Evolutionary conservation across 2,888 invertebrate genomes (phyloP).

Genomic region (Hedychridium roseum): DNA sequence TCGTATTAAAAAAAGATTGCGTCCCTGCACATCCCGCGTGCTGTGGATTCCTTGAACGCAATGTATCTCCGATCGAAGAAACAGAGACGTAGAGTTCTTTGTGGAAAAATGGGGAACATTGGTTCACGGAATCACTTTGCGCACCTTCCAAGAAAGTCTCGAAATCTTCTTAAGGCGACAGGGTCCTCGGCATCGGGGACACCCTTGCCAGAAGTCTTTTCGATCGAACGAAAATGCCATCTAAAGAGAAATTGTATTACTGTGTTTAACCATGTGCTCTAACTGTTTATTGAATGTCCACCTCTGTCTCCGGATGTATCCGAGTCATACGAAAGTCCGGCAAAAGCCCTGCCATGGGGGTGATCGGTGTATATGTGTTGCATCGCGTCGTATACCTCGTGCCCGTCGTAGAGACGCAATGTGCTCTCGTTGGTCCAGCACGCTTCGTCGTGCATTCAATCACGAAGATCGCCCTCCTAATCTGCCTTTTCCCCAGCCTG

Average conservation of each 20-base stretch:
- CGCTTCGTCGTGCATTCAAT: constrained; percentile 23
- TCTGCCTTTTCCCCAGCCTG: constrained; percentile 72
- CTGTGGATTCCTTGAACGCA: too few species aligned
- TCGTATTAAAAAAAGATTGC: too few species aligned
- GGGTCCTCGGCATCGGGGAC: constrained; percentile 10
- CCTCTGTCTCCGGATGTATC: constrained; percentile 30
- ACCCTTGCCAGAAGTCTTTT: constrained; percentile 20
- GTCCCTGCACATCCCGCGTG: too few species aligned
- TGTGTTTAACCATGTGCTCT: constrained; percentile 29
- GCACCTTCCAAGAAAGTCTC: constrained; percentile 7
- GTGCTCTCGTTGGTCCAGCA: constrained; percentile 22
- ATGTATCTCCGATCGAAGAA: too few species aligned
- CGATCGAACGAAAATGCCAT: constrained; percentile 18
- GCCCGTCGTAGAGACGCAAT: constrained; percentile 5
- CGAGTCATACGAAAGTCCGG: constrained; percentile 16
- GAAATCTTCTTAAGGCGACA: constrained; percentile 21
- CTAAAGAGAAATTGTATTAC: constrained; percentile 10
- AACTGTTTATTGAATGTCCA: constrained; percentile 28
- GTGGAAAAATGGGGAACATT: not conserved
- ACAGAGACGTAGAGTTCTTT: too few species aligned
- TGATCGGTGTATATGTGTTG: constrained; percentile 44
- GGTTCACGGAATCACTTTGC: constrained; percentile 6
- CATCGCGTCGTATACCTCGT: constrained; percentile 53
- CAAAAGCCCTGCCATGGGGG: constrained; percentile 19
- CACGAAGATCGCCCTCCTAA: constrained; percentile 30